Evolutionary conservation across 2,113 vertebrate species (phyloP).

Genomic region (Cricetomys ansorgei): DNA sequence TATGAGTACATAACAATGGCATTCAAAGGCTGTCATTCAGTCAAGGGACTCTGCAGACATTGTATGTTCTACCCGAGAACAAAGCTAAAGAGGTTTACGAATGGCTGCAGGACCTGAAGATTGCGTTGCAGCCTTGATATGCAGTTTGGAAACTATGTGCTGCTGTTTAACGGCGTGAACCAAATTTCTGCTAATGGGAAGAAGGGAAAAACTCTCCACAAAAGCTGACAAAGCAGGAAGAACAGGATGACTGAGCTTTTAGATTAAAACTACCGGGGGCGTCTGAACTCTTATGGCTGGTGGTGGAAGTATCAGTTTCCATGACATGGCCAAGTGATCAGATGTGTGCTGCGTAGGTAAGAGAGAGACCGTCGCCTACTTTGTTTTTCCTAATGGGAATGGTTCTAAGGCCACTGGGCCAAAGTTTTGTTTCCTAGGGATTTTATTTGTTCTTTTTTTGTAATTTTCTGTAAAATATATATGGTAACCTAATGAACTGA

Average conservation of each 20-base stretch:
- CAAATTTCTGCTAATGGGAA: slow-evolving; percentile 77
- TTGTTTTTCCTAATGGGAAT: slow-evolving; percentile 57
- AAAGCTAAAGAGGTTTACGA: slow-evolving; percentile 62
- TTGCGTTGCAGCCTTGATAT: slow-evolving; percentile 66
- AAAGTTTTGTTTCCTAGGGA: slow-evolving; percentile 41
- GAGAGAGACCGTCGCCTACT: slow-evolving; percentile 44
- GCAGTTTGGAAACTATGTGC: slow-evolving; percentile 63
- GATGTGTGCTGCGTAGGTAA: slow-evolving; percentile 77
- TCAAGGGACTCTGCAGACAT: slow-evolving; percentile 77
- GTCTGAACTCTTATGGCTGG: slow-evolving; percentile 66
- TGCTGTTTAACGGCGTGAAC: slow-evolving; percentile 71
- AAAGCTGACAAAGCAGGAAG: slow-evolving; percentile 88
- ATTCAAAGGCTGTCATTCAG: slow-evolving; percentile 78
- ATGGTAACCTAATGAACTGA: slow-evolving; percentile 6
- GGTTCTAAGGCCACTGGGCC: neutral
- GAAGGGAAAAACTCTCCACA: slow-evolving; percentile 73
- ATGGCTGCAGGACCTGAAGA: slow-evolving; percentile 77
- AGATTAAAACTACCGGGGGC: slow-evolving; percentile 78
- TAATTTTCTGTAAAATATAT: neutral
- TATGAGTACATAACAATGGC: slow-evolving; percentile 69
- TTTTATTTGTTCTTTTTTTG: slow-evolving; percentile 48
- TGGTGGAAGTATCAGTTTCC: slow-evolving; percentile 77
- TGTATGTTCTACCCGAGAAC: slow-evolving; percentile 64
- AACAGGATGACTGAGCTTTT: slow-evolving; percentile 81
- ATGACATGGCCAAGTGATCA: slow-evolving; percentile 75